Percentiles rank a stretch among this genome's conserved stretches.
These are phyloP conservation scores for Sycophila texana DNA, from an alignment of 2,888 invertebrate genomes.

Conservation along the genomic window DNA sequence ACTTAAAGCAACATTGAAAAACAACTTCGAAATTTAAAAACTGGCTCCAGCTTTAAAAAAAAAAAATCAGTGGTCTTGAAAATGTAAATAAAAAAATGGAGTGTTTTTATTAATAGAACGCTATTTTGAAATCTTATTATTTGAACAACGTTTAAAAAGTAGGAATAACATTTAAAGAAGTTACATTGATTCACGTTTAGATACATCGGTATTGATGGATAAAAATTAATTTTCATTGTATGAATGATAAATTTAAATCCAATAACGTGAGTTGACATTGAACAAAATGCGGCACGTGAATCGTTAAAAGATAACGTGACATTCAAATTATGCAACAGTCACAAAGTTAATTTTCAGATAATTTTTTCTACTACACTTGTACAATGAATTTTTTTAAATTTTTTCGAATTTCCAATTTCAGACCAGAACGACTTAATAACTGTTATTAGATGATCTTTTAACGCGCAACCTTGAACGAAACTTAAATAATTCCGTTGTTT, in stretches of 20 bases:
- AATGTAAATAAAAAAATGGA: no score
- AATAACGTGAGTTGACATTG: conserved; percentile 5
- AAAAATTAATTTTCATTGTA: neutral
- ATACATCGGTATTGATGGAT: neutral
- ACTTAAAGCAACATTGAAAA: neutral
- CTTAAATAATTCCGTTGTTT: no score
- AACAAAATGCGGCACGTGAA: conserved; percentile 15
- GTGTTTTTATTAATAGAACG: no score
- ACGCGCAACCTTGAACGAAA: no score
- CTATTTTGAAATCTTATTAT: no score
- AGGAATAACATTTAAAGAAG: no score
- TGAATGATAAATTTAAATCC: conserved; percentile 22
- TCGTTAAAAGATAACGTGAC: conserved; percentile 18
- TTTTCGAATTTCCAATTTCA: neutral
- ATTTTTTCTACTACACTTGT: neutral
- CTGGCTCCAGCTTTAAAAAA: neutral
- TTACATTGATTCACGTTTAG: no score
- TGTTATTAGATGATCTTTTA: neutral
- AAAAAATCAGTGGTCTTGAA: neutral
- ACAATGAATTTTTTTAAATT: neutral
- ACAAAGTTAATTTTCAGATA: conserved; percentile 19
- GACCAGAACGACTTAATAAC: neutral
- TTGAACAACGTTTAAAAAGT: no score
- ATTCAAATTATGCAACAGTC: conserved; percentile 19
- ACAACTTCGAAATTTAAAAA: conserved; percentile 2